Evolutionary conservation across 2,113 vertebrate species (phyloP).

Genomic region (Bubo scandiacus): DNA sequence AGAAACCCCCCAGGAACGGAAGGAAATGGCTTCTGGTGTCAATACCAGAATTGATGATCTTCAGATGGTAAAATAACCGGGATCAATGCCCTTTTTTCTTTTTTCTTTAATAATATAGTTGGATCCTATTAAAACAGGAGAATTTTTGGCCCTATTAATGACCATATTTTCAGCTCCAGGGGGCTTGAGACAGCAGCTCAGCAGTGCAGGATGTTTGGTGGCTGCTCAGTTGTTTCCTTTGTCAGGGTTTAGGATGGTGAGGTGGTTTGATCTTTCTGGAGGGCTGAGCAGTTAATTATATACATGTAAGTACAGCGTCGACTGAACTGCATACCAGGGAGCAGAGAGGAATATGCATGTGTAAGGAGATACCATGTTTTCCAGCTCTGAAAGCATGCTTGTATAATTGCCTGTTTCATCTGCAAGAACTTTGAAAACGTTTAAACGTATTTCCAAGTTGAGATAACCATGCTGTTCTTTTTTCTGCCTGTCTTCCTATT

Average conservation of each 20-base stretch:
- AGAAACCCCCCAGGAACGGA: constrained; percentile 94
- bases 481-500: background rate
- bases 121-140: background rate
- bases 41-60: constrained; percentile 98
- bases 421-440: background rate
- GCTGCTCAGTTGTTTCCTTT: background rate
- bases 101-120: background rate
- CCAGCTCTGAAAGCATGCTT: background rate
- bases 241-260: background rate
- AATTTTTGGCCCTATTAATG: background rate
- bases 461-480: background rate
- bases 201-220: background rate
- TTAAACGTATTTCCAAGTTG: background rate
- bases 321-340: background rate
- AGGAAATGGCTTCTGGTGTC: constrained; percentile 96
- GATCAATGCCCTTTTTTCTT: background rate
- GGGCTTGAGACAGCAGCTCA: background rate
- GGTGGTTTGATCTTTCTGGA: background rate
- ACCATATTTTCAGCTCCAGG: background rate
- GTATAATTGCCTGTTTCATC: background rate
- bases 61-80: constrained; percentile 86
- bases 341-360: background rate
- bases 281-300: background rate
- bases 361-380: background rate
- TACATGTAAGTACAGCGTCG: background rate